Percentiles rank a stretch among this genome's conserved stretches.
phyloP scores from a whole-genome alignment of 1,140 invertebrate genomes.

The Pseudomyrmex gracilis region DNA sequence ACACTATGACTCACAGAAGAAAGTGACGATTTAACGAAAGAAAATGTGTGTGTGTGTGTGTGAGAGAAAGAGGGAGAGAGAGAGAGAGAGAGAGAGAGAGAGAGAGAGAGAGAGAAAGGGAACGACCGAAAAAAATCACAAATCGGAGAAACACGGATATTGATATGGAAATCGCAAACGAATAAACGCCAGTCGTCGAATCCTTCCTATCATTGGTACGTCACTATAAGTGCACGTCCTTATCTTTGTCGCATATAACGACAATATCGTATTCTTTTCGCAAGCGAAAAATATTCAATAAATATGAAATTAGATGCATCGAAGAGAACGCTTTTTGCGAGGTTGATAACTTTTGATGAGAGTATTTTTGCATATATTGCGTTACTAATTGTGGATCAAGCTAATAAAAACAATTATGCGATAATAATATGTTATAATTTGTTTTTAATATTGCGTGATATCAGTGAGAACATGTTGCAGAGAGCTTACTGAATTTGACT shows the following conservation, averaged over 20 bases:
- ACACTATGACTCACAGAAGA: slow-evolving; percentile 69
- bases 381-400: neutral
- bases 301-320: slow-evolving; percentile 5
- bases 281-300: slow-evolving; percentile 30
- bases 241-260: slow-evolving; percentile 60
- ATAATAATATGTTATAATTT: slow-evolving; percentile 32
- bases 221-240: slow-evolving; percentile 73
- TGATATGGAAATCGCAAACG: slow-evolving; percentile 41
- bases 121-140: slow-evolving; percentile 37
- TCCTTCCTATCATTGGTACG: slow-evolving; percentile 76
- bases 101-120: slow-evolving; percentile 24
- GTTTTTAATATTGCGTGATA: neutral
- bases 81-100: slow-evolving; percentile 25
- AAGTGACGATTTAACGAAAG: slow-evolving; percentile 62
- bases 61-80: too few relatives aligned
- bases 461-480: neutral
- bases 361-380: slow-evolving; percentile 3
- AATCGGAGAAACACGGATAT: slow-evolving; percentile 49
- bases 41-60: slow-evolving; percentile 45
- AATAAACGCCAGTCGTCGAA: slow-evolving; percentile 68
- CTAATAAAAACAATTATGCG: slow-evolving; percentile 8
- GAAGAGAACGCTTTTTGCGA: slow-evolving; percentile 11
- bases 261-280: slow-evolving; percentile 24
- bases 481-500: neutral
- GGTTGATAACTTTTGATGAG: neutral